phyloP scores from a whole-genome alignment of 2,113 vertebrate species.

The Lontra canadensis region DNA sequence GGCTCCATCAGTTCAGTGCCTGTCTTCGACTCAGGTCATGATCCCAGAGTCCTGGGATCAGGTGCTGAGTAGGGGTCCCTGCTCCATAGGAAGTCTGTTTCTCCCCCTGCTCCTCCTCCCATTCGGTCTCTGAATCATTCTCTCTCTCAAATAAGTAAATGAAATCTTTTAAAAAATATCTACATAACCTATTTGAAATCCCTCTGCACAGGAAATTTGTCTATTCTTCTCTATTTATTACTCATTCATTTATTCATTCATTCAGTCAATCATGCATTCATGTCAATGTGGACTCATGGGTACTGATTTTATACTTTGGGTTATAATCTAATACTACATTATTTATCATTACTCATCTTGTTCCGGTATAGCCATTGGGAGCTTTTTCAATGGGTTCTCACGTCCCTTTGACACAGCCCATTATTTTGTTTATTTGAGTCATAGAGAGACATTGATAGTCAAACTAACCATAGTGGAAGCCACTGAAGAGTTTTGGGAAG shows the following conservation, averaged over 20 bases:
- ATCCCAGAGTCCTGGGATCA: background rate
- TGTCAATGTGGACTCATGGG: background rate
- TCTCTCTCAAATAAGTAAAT: background rate
- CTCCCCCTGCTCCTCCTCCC: background rate
- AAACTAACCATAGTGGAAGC: background rate
- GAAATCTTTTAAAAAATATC: background rate
- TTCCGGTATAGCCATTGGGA: background rate
- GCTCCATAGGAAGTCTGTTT: background rate
- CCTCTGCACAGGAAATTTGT: background rate
- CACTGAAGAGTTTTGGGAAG: background rate
- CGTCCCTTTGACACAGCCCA: background rate
- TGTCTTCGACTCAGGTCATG: background rate
- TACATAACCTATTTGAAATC: background rate
- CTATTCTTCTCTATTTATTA: background rate
- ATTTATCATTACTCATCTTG: background rate
- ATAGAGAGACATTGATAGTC: background rate
- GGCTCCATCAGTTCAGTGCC: background rate
- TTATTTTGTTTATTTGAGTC: background rate
- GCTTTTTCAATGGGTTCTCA: background rate
- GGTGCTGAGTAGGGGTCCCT: background rate
- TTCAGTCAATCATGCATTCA: background rate
- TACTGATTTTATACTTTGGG: background rate
- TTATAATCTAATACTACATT: background rate
- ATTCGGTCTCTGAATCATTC: background rate
- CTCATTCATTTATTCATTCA: background rate